Evolutionary conservation across 2,888 invertebrate genomes (phyloP), one percentile per base, ranked within the genome.

Genomic region (Drosophila pseudotakahashii): DNA sequence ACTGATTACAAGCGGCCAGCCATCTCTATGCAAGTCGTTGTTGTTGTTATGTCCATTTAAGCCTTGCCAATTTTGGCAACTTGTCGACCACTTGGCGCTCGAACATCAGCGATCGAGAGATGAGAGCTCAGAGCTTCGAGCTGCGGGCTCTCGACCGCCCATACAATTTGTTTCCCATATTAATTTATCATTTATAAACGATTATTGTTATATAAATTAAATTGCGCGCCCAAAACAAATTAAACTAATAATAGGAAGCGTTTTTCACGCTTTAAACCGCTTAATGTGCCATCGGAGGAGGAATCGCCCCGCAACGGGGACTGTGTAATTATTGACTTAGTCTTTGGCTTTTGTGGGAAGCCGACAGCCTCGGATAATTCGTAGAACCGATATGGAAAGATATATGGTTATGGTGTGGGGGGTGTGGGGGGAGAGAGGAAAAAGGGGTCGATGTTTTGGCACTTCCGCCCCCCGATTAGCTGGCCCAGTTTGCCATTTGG

Each of bases 41-140:
- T 10, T 45, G 79, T 70, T 75, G 76, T 69, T 77, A 67, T 79
- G 76, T 77, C 81, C 81, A 77, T 85, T 79, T 79, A 88, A 88
- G 85, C 83, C 83, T 85, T 83, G 83, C 88, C 88, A 85, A 88
- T 86, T 88, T 89, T 87, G 88, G 88, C 88, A 89, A 88, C 79
- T 79, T 88, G 89, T 83, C 81, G 78, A 72, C 82, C 80, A 77
- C 66, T 71, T 44, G 64, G 64, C 62, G 62, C 61, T 64, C 19
- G 19, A 52, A 39, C 51, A 45, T 34, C 45, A 39, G 47, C 64
- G 44, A 52, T 62, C 44, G 62, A 39, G 44, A 52, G 66, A 62
- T 62, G 61, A 67, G 66, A 58, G 68, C 61, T 50, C 14, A 10
- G 23, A 42, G 59, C 34, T 58, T 30, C 37, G 41, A 68, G 68